Conservation (phyloP, 2,888 invertebrate genomes). For the Torymus auratus region DNA sequence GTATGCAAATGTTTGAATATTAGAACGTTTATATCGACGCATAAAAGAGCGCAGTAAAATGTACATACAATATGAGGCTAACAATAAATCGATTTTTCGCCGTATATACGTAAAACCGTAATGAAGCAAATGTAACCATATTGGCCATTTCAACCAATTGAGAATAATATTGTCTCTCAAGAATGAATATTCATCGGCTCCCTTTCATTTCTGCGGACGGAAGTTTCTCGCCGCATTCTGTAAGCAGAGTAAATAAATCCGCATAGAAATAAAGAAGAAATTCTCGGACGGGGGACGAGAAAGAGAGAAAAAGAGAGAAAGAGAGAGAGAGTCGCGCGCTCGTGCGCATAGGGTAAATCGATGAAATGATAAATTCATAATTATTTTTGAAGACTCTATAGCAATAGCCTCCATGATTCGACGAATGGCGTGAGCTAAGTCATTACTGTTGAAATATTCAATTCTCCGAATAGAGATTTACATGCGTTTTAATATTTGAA, state of each 20-base stretch:
- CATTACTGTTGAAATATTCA: constrained; percentile 39
- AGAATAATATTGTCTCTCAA: not conserved
- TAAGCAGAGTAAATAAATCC: not conserved
- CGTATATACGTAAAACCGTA: no score
- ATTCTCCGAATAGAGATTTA: constrained; percentile 31
- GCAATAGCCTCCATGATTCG: constrained; percentile 10
- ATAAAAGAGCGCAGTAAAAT: no score
- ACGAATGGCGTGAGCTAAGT: constrained; percentile 33
- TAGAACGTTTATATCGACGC: no score
- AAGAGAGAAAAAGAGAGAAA: no score
- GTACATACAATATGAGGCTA: no score
- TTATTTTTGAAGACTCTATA: constrained; percentile 29
- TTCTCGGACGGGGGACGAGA: not conserved
- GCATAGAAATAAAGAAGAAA: not conserved
- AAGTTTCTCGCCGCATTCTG: no score
- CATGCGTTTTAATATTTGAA: constrained; percentile 9
- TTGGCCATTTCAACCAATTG: not conserved
- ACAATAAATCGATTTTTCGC: no score
- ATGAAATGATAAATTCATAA: constrained; percentile 38
- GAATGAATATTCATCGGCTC: not conserved
- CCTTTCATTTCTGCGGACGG: no score
- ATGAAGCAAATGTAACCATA: no score
- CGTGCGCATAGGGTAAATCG: constrained; percentile 7
- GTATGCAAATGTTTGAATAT: no score
- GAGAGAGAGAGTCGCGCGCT: no score